A percentile compares a stretch with the other conserved stretches of the same genome.
Evolutionary conservation across 1,140 invertebrate genomes (phyloP).

Genomic region (Drosophila dunni): DNA sequence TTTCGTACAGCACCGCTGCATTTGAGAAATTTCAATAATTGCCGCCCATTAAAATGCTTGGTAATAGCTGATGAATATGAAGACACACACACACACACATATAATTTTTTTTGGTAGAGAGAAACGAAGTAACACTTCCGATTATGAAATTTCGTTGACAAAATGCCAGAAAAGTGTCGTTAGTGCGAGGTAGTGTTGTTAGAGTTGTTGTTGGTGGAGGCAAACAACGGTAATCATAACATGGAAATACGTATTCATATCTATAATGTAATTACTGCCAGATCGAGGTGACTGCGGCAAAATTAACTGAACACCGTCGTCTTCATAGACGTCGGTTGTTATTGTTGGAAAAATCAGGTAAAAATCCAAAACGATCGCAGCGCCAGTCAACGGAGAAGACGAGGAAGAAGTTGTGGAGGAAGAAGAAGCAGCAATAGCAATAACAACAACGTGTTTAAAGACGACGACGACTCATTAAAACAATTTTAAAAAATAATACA

Average conservation of each 20-base stretch:
- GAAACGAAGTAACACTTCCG: constrained; percentile 68
- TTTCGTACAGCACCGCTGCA: constrained; percentile 62
- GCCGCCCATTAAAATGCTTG: constrained; percentile 70
- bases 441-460: constrained; percentile 15
- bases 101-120: background rate
- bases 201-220: constrained; percentile 20
- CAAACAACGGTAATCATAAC: constrained; percentile 67
- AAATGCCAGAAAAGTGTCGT: constrained; percentile 53
- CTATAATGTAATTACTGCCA: constrained; percentile 79
- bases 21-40: constrained; percentile 82
- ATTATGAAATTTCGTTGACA: constrained; percentile 79
- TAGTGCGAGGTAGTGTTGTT: constrained; percentile 20
- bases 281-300: constrained; percentile 70
- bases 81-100: constrained; percentile 6
- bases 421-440: constrained; percentile 1
- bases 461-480: constrained; percentile 74
- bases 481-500: constrained; percentile 83
- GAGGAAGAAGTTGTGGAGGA: constrained; percentile 22
- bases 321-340: constrained; percentile 16
- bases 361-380: constrained; percentile 65
- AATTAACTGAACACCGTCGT: constrained; percentile 60
- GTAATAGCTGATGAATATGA: constrained; percentile 54
- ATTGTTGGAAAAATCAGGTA: constrained; percentile 54
- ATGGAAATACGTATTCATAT: constrained; percentile 68
- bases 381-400: constrained; percentile 24